Percentiles rank a stretch among this genome's conserved stretches.
Conservation (phyloP, 2,797 vertebrate species). For the Galagoides demidoff region DNA sequence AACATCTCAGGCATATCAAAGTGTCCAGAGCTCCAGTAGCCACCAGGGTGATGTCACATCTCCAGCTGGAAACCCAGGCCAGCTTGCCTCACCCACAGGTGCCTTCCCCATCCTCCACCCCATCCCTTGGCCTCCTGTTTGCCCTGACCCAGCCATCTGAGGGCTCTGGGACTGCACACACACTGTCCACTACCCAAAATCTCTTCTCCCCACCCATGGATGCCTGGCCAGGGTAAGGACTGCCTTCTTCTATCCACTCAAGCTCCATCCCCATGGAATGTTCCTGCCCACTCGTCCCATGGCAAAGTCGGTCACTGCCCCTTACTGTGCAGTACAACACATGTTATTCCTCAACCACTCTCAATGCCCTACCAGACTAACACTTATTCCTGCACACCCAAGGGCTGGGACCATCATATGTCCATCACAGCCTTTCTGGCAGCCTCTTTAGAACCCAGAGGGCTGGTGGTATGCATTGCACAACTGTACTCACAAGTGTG, state of each 20-base stretch:
- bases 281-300: background rate
- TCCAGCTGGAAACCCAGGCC: too few species aligned
- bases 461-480: too few species aligned
- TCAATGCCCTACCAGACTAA: background rate
- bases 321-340: background rate
- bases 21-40: background rate
- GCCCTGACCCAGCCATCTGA: background rate
- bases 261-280: background rate
- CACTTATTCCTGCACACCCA: background rate
- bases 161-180: background rate
- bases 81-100: too few species aligned
- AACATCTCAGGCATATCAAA: background rate
- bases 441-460: background rate
- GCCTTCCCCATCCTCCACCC: background rate
- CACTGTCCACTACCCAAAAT: background rate
- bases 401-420: background rate
- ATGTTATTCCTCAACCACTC: background rate
- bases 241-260: background rate
- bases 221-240: background rate
- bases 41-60: background rate
- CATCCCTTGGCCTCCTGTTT: background rate
- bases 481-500: background rate
- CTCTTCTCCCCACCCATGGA: background rate
- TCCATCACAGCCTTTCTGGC: accelerated
- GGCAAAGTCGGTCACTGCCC: background rate